Base-by-base conservation (phyloP, 2,888 invertebrate species). In the Cotesia congregata region DNA sequence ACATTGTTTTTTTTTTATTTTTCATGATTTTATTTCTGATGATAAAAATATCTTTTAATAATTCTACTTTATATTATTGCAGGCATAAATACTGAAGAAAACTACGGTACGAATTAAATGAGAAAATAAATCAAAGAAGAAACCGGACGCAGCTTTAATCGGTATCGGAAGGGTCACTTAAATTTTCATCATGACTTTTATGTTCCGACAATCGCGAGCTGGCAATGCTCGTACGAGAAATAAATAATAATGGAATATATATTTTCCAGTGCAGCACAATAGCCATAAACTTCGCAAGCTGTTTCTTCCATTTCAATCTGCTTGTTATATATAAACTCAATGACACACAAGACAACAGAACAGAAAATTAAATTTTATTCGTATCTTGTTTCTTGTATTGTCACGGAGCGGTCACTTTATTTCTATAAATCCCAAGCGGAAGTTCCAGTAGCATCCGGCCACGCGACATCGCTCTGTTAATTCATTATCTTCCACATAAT, bases 391-490 rank as follows among this genome's bases (percentile, higher is more conserved):
- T 30, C 30, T 30, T 30, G 30, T 30, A 30, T 30, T 30, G 38
- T n/a, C 38, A 40, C n/a, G 50, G 39, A 12, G 69, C 61, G 69
- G 70, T 70, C 75, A 69, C 62, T 62, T 70, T 50, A 69, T 71
- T 64, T 75, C 71, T 59, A 59, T 68, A n/a, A 17, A 15, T 39
- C 70, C 71, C 73, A 75, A 73, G 72, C 80, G 80, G 75, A 72
- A 75, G 59, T 65, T 59, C 62, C 73, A 75, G 60, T 75, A 20
- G 38, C 59, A 70, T 75, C 88, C 88, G 85, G 86, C 72, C 88
- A 87, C 88, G 88, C 86, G 89, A 77, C 86, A 80, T 77, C 80
- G 83, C 77, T 80, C 88, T 87, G 88, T 89, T 88, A 88, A 88
- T 88, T 88, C 88, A 88, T 88, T 89, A 87, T 85, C 83, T 80